Conservation (phyloP, 2,888 invertebrate species). For the Drosophila falleni region DNA sequence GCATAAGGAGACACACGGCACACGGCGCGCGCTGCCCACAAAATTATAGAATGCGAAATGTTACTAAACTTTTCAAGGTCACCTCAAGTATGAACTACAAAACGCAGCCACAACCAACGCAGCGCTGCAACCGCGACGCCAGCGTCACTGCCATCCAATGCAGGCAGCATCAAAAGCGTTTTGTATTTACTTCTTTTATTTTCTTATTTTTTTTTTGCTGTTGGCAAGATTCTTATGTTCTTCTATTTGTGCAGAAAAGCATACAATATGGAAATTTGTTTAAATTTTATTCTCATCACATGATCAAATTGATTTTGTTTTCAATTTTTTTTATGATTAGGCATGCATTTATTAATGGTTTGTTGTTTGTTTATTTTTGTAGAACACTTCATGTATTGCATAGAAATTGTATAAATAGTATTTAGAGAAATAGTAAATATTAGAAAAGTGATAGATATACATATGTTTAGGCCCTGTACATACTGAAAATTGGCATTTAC, state of each 20-base stretch:
- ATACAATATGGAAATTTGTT: background rate
- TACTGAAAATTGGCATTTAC: too few species aligned
- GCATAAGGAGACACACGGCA: constrained; percentile 45
- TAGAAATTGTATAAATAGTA: background rate
- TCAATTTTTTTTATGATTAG: background rate
- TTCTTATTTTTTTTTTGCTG: background rate
- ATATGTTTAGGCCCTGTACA: too few species aligned
- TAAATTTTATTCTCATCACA: constrained; percentile 9
- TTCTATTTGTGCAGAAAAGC: constrained; percentile 1
- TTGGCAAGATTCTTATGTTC: background rate
- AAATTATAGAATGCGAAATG: constrained; percentile 61
- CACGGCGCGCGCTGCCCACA: constrained; percentile 5
- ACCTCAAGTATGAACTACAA: constrained; percentile 78
- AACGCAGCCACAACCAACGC: constrained; percentile 35
- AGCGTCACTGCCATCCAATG: constrained; percentile 21
- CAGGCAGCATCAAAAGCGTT: constrained; percentile 32
- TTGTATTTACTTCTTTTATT: constrained; percentile 15
- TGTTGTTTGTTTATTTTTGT: background rate
- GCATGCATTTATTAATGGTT: background rate
- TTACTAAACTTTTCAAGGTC: constrained; percentile 82
- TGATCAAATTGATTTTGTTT: background rate
- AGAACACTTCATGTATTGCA: background rate
- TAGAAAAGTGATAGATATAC: too few species aligned
- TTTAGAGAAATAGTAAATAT: background rate
- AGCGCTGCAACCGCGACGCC: constrained; percentile 20